phyloP scores from a whole-genome alignment of 1,140 invertebrate species.

The Drosophila cardini region DNA sequence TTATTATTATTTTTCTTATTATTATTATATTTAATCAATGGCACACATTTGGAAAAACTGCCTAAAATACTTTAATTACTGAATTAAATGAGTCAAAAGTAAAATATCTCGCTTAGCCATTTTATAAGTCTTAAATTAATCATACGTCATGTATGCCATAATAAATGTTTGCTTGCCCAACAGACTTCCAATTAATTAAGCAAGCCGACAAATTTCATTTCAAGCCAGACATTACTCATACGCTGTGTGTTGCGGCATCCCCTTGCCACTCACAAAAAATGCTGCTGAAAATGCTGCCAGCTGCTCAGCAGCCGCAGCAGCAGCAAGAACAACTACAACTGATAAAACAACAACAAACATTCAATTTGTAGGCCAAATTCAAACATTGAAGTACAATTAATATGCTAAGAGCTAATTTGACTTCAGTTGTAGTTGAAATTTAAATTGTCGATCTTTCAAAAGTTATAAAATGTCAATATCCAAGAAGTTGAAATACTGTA shows the following conservation, averaged over 20 bases:
- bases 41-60: no score
- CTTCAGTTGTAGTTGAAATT: constrained; percentile 16
- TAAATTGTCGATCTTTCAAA: constrained; percentile 6
- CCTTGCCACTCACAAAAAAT: constrained; percentile 10
- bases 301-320: constrained; percentile 19
- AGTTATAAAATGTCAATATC: background rate
- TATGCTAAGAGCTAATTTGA: constrained; percentile 39
- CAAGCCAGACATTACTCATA: constrained; percentile 26
- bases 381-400: constrained; percentile 64
- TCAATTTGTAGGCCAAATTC: constrained; percentile 50
- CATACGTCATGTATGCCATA: constrained; percentile 26
- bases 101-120: background rate
- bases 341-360: constrained; percentile 28
- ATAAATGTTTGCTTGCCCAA: constrained; percentile 30
- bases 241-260: background rate
- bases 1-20: no score
- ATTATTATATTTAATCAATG: no score
- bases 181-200: constrained; percentile 42
- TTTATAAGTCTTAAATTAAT: constrained; percentile 39
- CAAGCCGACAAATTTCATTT: constrained; percentile 26
- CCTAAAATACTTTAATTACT: no score
- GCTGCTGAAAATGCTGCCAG: background rate
- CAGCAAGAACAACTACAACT: constrained; percentile 29
- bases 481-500: background rate
- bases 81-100: no score